Base-by-base conservation (phyloP, 2,888 invertebrate genomes). In the Cataglyphis altisquamis region DNA sequence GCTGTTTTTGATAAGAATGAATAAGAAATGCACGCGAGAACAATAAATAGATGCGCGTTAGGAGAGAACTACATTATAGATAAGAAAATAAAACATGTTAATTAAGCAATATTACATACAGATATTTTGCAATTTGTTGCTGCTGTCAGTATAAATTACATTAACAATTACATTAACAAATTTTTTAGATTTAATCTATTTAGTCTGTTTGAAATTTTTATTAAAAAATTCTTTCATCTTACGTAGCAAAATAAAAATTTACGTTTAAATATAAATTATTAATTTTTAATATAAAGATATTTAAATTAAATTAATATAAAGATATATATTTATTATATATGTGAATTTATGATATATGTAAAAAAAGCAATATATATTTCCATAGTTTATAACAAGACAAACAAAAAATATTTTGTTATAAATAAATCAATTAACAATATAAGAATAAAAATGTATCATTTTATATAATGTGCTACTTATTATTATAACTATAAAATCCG, bases 401-500 rank as follows among this genome's bases (percentile, higher is more conserved):
- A 4, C 5, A 39, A 72, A 36, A 39, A 60, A 72, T 18, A 18
- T 57, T 32, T 5, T 39, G 0, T 39, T 57, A 25, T 0, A 72
- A 29, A 52, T 52, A 32, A 52, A n/a, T 12, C 10, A 36, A 9
- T 63, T 72, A 21, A 73, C n/a, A 6, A 25, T 18, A 3, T 0
- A 15, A 18, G 12, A 63, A 75, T 75, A 64, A 48, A 64, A 48
- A 36, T 63, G 63, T 64, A 12, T 10, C 1, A 25, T 52, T 64
- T 75, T 57, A 29, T 0, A 1, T 0, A 3, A 45, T 8, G 0
- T 6, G n/a, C 15, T 21, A 6, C 52, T 29, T 39, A 36, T 63
- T 18, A 9, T 0, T 36, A 21, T 25, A 48, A 36, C 1, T 52
- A 25, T 36, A 15, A 57, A 55, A 18, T 39, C 2, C 12, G 25